Base-by-base conservation (phyloP, 2,888 invertebrate genomes). In the Agriopis aurantiaria region DNA sequence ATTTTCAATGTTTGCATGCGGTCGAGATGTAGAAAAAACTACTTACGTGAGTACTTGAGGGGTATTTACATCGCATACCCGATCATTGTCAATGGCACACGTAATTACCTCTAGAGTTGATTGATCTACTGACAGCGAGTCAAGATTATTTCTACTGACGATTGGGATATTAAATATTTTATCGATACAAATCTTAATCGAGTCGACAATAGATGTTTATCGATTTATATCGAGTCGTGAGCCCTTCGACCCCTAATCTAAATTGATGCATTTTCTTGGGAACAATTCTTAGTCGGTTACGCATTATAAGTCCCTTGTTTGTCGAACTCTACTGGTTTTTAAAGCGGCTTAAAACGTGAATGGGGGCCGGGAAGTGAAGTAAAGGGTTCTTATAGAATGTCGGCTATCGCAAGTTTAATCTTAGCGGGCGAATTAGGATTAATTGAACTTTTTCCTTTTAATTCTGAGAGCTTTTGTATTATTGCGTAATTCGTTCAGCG, bases 381-480 rank as follows among this genome's bases (percentile, higher is more conserved):
- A 92, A 93, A 92, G 93, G 93, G 93, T 91, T 91, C 89, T 81
- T 88, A 87, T 83, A 87, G 86, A 90, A 90, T 86, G 87, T 82
- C 86, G 87, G 88, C 89, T 93, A 93, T 93, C 93, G 88, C 79
- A 77, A 85, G 86, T 86, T 90, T 93, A 92, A 93, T 93, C 93
- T 94, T 88, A 83, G 88, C 89, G 87, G 87, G 87, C 91, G 91
- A 94, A 93, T 93, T 94, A 89, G 94, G 94, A 94, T 93, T 93
- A 93, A 93, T 94, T 91, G 92, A 94, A 91, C 89, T 92, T 91
- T 92, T 93, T 91, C 88, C 87, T 87, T 88, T 88, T 89, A 89
- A 84, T 85, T 85, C 82, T 83, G 82, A 85, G 85, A 85, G 87
- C 86, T 88, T 90, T 92, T 92, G 89, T 91, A 81, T 81, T 85